Evolutionary conservation across 2,888 invertebrate genomes (phyloP).

Genomic region (Cylloceria caligata): DNA sequence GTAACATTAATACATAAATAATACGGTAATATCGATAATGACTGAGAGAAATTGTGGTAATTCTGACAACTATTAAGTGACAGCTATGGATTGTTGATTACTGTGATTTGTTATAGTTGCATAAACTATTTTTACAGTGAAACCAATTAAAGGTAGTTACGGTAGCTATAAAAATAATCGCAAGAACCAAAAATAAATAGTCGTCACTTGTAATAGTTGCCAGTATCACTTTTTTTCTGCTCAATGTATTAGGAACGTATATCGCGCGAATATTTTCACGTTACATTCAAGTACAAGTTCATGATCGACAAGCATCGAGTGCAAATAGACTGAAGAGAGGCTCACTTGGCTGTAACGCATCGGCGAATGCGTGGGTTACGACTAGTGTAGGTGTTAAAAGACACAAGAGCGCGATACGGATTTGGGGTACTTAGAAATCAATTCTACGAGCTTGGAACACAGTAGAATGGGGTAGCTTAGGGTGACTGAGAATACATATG

Average conservation of each 20-base stretch:
- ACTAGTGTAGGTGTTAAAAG: conserved; percentile 80
- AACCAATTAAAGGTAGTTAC: too few relatives aligned
- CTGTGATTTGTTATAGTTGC: too few relatives aligned
- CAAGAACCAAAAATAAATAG: too few relatives aligned
- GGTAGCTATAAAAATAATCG: too few relatives aligned
- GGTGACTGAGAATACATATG: conserved; percentile 81
- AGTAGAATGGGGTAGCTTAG: conserved; percentile 60
- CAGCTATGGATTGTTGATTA: too few relatives aligned
- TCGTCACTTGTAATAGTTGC: too few relatives aligned
- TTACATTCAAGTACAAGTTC: conserved; percentile 1
- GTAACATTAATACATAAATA: neutral
- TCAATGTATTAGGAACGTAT: too few relatives aligned
- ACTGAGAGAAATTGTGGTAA: too few relatives aligned
- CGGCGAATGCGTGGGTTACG: conserved; percentile 7
- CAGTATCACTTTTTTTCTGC: too few relatives aligned
- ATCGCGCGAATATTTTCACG: neutral
- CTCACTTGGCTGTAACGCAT: conserved; percentile 20
- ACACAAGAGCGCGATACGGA: conserved; percentile 75
- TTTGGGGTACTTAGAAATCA: conserved; percentile 83
- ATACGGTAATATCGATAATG: neutral
- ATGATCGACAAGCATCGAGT: conserved; percentile 9
- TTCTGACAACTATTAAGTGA: too few relatives aligned
- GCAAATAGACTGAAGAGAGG: conserved; percentile 15
- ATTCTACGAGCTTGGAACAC: conserved; percentile 78
- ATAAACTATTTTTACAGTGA: too few relatives aligned